Evolutionary conservation across 2,113 vertebrate species (phyloP), one percentile per base, ranked within the genome.

Genomic region (Megatriorchis doriae): DNA sequence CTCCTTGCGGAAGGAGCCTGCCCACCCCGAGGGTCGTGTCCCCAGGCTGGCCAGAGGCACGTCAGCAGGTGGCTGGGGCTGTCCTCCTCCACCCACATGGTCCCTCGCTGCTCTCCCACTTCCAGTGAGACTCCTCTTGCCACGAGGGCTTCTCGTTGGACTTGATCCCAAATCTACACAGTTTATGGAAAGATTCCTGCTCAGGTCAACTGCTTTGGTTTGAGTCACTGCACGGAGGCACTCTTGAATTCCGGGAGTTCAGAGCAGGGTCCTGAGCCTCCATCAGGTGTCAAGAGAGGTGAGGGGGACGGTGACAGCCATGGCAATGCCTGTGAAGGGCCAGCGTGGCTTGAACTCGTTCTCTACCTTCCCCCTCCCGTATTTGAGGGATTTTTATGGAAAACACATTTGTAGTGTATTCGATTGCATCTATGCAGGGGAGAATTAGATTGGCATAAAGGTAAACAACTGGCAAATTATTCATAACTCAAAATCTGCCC

Each of bases 401-500:
- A 98, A 98, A 97, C 96, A 96, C 87, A 97, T 97, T 98, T 97
- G 88, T 94, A 96, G 94, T 95, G 74, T 92, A 96, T 97, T 98
- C 80, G 18, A 53, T 97, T 97, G 88, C 93, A 92, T 97, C 89
- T 96, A 90, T 80, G 89, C 67, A 96, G 86, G 94, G 90, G 75
- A 87, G 96, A 91, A 93, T 86, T 92, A 97, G 97, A 98, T 96
- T 98, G 98, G 97, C 98, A 98, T 97, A 96, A 98, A 98, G 95
- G 96, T 98, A 98, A 98, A 98, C 98, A 98, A 97, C 94, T 93
- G 87, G 97, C 92, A 98, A 98, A 97, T 94, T 96, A 94, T 98
- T 98, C 97, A 94, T 94, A 97, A 98, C 88, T 92, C 96, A 94
- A 97, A 96, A 97, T 96, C 95, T 97, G 80, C 27, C 90, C 17